A percentile compares a stretch with the other conserved stretches of the same genome.
Conservation (phyloP, 2,113 vertebrate species). For the Xenopus laevis region DNA sequence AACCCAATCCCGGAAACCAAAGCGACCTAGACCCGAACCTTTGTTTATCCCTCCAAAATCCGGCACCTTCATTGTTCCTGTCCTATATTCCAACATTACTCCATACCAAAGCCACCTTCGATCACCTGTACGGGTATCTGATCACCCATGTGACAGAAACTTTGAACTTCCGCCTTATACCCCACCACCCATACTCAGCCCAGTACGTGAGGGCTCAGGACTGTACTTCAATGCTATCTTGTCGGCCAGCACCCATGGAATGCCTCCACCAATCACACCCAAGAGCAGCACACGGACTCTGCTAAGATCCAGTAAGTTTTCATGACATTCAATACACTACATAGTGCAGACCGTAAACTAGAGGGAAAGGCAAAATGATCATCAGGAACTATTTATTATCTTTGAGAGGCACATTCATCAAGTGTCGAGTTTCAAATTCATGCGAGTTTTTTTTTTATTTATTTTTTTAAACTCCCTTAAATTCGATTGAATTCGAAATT, state of each 20-base stretch:
- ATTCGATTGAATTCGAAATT: too few species aligned
- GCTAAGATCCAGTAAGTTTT: slow-evolving; percentile 84
- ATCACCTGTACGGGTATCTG: slow-evolving; percentile 84
- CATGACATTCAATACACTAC: too few species aligned
- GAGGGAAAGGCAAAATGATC: too few species aligned
- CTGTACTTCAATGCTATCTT: slow-evolving; percentile 96
- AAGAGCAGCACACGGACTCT: slow-evolving; percentile 90
- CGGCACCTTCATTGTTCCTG: slow-evolving; percentile 83
- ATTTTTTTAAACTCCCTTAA: too few species aligned
- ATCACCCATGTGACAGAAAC: slow-evolving; percentile 74
- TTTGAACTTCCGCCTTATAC: slow-evolving; percentile 92
- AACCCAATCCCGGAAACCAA: slow-evolving; percentile 74
- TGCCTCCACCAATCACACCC: slow-evolving; percentile 83
- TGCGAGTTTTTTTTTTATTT: too few species aligned
- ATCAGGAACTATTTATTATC: too few species aligned
- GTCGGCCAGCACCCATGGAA: slow-evolving; percentile 70
- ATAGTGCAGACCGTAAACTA: too few species aligned
- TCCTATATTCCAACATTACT: slow-evolving; percentile 88
- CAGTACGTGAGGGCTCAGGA: slow-evolving; percentile 91
- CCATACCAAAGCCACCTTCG: slow-evolving; percentile 95
- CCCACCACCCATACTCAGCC: slow-evolving; percentile 94
- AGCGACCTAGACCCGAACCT: slow-evolving; percentile 87
- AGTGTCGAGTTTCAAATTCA: too few species aligned
- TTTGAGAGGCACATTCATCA: too few species aligned
- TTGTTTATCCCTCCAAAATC: slow-evolving; percentile 96